Base-by-base conservation (phyloP, 2,797 vertebrate species). In the Gadopsis bispinosus region DNA sequence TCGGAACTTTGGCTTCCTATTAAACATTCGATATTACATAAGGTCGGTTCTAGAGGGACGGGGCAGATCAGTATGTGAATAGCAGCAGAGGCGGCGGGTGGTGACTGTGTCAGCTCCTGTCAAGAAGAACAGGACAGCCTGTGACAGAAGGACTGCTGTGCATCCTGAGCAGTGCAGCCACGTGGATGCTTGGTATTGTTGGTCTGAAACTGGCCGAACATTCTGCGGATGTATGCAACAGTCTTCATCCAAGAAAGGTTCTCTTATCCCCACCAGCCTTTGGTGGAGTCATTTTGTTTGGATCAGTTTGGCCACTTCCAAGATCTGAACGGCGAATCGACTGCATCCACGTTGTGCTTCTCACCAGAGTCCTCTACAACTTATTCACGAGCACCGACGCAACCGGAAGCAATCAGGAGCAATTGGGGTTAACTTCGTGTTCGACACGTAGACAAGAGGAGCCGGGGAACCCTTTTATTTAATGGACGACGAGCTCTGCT, bases 31-130 rank as follows among this genome's bases (percentile, higher is more conserved):
- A 0, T 1, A 43, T 41, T n/a, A 29, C 33, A 45, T 6, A 19
- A 29, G 19, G 13, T 26, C 67, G n/a, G 19, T 69, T 54, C 26
- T 26, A 26, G 26, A 35, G 13, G 72, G 12, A 11, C 17, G 9
- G 1, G 6, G 39, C 4, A 3, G 51, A 67, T 79, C 48, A 73
- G 77, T 26, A 81, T 77, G 45, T 64, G 31, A 11, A n/a, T 3
- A 16, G 55, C 29, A 60, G 75, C 62, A 12, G 37, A 4, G 48
- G 17, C 48, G 26, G 56, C 22, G 26, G 1, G 22, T 68, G 69
- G 26, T 22, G 58, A 43, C 29, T 22, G 51, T 11, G 20, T 58
- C 59, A 31, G 55, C 75, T 56, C 13, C 62, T 86, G 62, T 66
- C 75, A 74, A 31, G 66, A 59, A 4, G 17, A 55, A 51, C 67